Evolutionary conservation across 2,888 invertebrate species (phyloP).

Genomic region (Pantelozetes paolii): DNA sequence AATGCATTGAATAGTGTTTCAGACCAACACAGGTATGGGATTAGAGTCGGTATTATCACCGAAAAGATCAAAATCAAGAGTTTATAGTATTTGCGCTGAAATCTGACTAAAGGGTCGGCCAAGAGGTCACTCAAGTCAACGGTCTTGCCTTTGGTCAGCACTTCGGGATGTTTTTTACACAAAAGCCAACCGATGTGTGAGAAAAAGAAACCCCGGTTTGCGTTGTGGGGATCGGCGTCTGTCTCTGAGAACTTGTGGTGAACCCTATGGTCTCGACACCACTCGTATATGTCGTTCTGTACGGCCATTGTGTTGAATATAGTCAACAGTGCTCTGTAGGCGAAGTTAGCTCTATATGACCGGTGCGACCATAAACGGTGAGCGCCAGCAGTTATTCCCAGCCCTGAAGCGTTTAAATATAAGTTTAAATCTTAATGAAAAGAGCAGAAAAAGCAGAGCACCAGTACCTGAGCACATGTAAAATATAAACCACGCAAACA

Average conservation of each 20-base stretch:
- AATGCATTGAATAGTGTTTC: constrained; percentile 74
- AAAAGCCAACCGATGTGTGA: constrained; percentile 47
- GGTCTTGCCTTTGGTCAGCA: constrained; percentile 42
- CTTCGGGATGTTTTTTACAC: constrained; percentile 45
- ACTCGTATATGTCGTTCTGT: constrained; percentile 53
- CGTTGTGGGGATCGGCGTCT: constrained; percentile 47
- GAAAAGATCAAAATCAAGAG: constrained; percentile 53
- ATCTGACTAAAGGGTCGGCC: constrained; percentile 45
- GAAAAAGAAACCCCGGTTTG: constrained; percentile 47
- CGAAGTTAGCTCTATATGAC: constrained; percentile 37
- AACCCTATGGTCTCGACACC: constrained; percentile 53
- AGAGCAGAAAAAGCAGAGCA: background rate
- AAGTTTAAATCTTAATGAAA: background rate
- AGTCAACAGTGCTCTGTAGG: constrained; percentile 16
- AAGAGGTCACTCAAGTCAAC: constrained; percentile 43
- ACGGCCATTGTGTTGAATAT: constrained; percentile 36
- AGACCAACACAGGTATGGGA: constrained; percentile 78
- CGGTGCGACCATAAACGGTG: constrained; percentile 70
- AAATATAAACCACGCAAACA: constrained; percentile 2
- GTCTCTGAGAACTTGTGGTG: constrained; percentile 53
- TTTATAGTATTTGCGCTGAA: constrained; percentile 52
- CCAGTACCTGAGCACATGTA: constrained; percentile 21
- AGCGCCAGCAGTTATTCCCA: background rate
- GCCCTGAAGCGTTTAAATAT: background rate
- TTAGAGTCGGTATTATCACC: constrained; percentile 61